Percentiles rank a stretch among this genome's conserved stretches.
These are phyloP conservation scores for Erythrolamprus reginae DNA, from an alignment of 2,113 vertebrate genomes.

Conservation along the genomic window DNA sequence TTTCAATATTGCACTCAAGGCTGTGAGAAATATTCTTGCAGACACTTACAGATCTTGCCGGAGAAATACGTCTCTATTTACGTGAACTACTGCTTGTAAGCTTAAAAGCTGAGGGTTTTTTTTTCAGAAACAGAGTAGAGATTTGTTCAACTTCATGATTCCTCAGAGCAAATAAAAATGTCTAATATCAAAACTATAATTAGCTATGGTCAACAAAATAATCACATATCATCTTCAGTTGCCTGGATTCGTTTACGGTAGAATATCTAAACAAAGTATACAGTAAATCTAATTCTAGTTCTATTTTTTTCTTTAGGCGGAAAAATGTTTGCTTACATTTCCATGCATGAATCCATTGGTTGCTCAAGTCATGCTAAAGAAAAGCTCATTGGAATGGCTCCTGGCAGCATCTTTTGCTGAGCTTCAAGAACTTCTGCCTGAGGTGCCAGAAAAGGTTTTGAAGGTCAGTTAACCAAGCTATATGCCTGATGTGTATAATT, in stretches of 20 bases:
- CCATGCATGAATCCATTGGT: constrained; percentile 85
- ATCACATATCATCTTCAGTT: neutral
- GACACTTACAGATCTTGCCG: neutral
- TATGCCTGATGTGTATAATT: neutral
- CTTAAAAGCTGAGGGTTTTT: too few relatives aligned
- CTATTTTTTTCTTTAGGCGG: constrained; percentile 71
- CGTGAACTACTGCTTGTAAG: neutral
- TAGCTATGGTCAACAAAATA: neutral
- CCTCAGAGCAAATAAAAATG: neutral
- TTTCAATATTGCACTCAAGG: neutral
- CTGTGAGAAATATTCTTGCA: neutral
- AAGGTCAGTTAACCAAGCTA: constrained; percentile 73
- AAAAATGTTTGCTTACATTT: constrained; percentile 77
- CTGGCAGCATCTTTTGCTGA: constrained; percentile 74
- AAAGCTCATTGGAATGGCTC: constrained; percentile 74
- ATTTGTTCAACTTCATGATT: neutral
- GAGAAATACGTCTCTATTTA: neutral
- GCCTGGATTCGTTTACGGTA: constrained; percentile 2
- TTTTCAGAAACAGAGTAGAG: neutral
- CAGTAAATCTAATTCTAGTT: constrained; percentile 31
- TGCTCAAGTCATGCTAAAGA: constrained; percentile 84
- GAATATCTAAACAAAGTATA: constrained; percentile 19
- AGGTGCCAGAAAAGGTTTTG: constrained; percentile 83
- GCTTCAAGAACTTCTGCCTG: constrained; percentile 79
- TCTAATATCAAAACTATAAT: neutral